Percentiles rank a stretch among this genome's conserved stretches.
phyloP scores from a whole-genome alignment of 2,888 invertebrate species.

The Cheilosia vulpina region DNA sequence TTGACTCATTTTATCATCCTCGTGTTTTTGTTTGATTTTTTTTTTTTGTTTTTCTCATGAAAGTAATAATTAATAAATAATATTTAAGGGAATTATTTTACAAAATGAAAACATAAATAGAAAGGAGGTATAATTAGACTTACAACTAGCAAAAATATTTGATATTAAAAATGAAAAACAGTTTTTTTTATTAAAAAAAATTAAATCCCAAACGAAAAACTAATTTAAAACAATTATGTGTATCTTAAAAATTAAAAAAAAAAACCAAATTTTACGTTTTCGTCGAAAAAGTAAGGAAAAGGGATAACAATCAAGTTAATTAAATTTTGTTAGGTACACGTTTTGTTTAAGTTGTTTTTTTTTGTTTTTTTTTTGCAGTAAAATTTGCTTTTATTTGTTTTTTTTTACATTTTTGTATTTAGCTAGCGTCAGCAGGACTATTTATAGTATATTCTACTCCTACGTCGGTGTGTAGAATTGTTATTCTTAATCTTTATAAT shows the following conservation, averaged over 20 bases:
- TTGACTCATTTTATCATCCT: conserved; percentile 64
- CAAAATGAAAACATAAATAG: conserved; percentile 64
- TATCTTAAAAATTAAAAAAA: conserved; percentile 16
- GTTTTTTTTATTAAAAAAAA: conserved; percentile 23
- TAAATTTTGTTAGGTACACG: conserved; percentile 73
- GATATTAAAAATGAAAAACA: conserved; percentile 15
- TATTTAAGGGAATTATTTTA: conserved; percentile 69
- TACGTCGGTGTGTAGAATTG: conserved; percentile 58
- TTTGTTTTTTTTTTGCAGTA: conserved; percentile 61
- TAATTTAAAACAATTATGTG: conserved; percentile 4
- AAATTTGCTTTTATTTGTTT: conserved; percentile 46
- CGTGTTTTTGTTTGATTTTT: conserved; percentile 15
- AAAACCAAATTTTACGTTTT: conserved; percentile 68
- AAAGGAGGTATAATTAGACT: conserved; percentile 32
- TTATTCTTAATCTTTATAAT: conserved; percentile 40
- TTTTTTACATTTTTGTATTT: conserved; percentile 40
- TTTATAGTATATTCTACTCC: conserved; percentile 49
- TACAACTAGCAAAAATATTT: conserved; percentile 14
- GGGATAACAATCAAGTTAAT: conserved; percentile 19
- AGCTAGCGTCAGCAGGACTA: conserved; percentile 68
- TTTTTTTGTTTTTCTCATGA: conserved; percentile 44
- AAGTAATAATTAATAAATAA: conserved; percentile 71
- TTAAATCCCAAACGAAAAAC: conserved; percentile 62
- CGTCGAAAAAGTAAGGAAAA: conserved; percentile 35
- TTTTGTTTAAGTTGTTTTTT: conserved; percentile 62